Evolutionary conservation across 2,888 invertebrate species (phyloP), one percentile per base, ranked within the genome.

Genomic region (Agrenia bidenticulata): DNA sequence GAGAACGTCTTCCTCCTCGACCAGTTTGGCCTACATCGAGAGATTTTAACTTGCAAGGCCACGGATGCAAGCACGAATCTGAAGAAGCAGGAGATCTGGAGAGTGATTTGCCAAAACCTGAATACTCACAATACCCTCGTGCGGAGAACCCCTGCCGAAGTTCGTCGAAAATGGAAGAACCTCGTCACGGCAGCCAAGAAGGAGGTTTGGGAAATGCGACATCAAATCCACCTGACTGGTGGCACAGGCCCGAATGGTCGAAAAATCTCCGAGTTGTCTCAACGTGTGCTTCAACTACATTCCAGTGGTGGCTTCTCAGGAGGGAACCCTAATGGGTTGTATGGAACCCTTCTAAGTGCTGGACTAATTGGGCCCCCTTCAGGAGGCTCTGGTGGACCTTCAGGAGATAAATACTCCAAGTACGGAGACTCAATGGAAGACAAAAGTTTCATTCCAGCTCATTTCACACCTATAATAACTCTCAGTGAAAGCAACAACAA

Each of bases 81-180:
- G 21, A 53, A 73, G 39, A 76, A 76, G 58, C 76, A 76, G 55
- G 76, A 76, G 59, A 75, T 76, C 61, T 76, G 76, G 76, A 61
- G 76, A 56, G 65, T 76, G 49, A 76, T 76, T 62, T 76, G 76
- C 63, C 72, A 71, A 27, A 76, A 76, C 59, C 61, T 76, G 49
- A 76, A 76, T 61, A 67, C 69, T 42, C 73, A 76, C 51, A 76
- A 76, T 49, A 70, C 73, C 5, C 63, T 74, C 11, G 76, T 76
- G 27, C 69, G 76, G 26, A 63, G 76, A 42, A 76, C 76, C 7
- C 76, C 76, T 15, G 76, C 76, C 37, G 76, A 76, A 70, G 76
- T 76, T 61, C 67, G 76, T 50, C 64, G 76, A 58, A 76, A 76
- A 65, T 76, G 76, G 76, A 76, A 76, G 59, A 76, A 76, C 54